Conservation (phyloP, 2,888 invertebrate species). For the Steromphala cineraria region DNA sequence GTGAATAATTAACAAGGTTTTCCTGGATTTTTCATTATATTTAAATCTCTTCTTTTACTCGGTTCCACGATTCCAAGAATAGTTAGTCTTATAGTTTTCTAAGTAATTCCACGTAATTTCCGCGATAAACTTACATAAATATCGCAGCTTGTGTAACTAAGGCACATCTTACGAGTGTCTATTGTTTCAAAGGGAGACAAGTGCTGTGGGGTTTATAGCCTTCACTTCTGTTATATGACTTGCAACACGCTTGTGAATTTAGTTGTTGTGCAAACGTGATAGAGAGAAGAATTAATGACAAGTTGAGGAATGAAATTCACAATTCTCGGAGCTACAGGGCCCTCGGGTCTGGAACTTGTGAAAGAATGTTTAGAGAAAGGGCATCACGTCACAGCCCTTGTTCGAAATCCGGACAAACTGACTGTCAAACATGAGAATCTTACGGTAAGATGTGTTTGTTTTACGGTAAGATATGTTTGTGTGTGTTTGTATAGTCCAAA, state of each 20-base stretch:
- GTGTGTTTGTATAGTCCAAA: too few relatives aligned
- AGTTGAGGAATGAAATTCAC: constrained; percentile 57
- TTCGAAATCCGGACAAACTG: constrained; percentile 64
- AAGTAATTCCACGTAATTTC: too few relatives aligned
- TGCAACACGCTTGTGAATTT: background rate
- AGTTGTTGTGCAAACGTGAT: background rate
- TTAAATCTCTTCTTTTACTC: too few relatives aligned
- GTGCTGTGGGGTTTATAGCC: background rate
- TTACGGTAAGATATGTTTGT: too few relatives aligned
- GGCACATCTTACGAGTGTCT: too few relatives aligned
- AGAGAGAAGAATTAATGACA: background rate
- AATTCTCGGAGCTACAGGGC: constrained; percentile 68
- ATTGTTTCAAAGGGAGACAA: background rate
- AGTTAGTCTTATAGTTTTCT: too few relatives aligned
- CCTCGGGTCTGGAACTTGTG: constrained; percentile 61
- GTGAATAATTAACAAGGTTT: background rate
- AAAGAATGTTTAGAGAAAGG: constrained; percentile 59
- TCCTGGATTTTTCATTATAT: too few relatives aligned
- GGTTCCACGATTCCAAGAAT: too few relatives aligned
- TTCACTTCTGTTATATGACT: background rate
- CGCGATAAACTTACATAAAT: too few relatives aligned
- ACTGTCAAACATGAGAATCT: constrained; percentile 47
- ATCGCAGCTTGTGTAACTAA: too few relatives aligned
- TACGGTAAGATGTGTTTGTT: too few relatives aligned
- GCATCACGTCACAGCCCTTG: constrained; percentile 60